A percentile compares a stretch with the other conserved stretches of the same genome.
These are phyloP conservation scores for Neuroscelio doddi DNA, from an alignment of 2,888 invertebrate species.

Conservation along the genomic window DNA sequence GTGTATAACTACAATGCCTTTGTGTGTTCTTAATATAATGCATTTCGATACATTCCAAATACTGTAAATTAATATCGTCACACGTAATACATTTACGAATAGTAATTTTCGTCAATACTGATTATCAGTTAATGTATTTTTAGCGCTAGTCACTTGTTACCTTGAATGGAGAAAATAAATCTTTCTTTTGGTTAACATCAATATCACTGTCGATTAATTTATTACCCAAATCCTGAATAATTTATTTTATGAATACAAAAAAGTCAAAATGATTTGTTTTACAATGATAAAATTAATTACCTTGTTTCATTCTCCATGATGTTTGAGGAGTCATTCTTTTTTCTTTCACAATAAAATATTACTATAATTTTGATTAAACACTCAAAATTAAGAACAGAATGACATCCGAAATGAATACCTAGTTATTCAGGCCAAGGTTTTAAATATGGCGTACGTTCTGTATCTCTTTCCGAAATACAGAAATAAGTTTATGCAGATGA, in stretches of 20 bases:
- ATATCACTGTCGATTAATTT: neutral
- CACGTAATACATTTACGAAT: conserved; percentile 6
- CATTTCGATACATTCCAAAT: conserved; percentile 16
- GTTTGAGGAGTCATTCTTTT: too few relatives aligned
- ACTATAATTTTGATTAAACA: neutral
- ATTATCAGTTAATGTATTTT: conserved; percentile 50
- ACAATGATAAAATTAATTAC: neutral
- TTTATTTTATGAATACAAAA: neutral
- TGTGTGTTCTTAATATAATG: neutral
- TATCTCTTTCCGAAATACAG: conserved; percentile 7
- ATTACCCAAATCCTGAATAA: neutral
- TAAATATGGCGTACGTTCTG: conserved; percentile 6
- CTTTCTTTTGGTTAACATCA: conserved; percentile 63
- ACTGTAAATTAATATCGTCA: neutral
- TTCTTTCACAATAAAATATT: too few relatives aligned
- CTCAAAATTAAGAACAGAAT: neutral
- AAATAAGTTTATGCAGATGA: conserved; percentile 8
- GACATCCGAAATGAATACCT: conserved; percentile 1
- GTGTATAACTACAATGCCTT: neutral
- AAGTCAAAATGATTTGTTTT: neutral
- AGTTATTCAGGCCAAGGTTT: conserved; percentile 26
- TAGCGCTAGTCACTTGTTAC: conserved; percentile 71
- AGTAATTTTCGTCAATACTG: conserved; percentile 4
- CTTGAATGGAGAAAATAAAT: conserved; percentile 66
- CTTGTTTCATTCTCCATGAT: too few relatives aligned